Evolutionary conservation across 2,113 vertebrate genomes (phyloP), one percentile per base, ranked within the genome.

Genomic region (Gobio gobio): DNA sequence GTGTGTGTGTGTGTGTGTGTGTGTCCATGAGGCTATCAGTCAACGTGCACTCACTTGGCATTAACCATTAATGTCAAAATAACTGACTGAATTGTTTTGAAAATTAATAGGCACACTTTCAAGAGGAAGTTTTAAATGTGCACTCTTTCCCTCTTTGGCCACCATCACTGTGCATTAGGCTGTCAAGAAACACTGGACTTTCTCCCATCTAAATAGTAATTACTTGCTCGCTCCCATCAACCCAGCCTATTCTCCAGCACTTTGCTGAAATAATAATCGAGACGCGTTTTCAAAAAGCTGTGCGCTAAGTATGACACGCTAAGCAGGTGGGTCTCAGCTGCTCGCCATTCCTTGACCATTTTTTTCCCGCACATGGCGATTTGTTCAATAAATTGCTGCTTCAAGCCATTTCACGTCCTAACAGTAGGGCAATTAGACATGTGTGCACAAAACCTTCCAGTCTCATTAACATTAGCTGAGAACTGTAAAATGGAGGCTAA

Each of bases 311-410:
- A 93, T 92, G 85, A 87, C 84, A 83, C 70, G 83, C 88, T 47
- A 88, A 83, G 90, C 89, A 51, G 90, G 91, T 88, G 90, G 89
- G 87, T 80, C 85, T 92, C 90, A 79, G 87, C 77, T 86, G 89
- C 85, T 88, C 89, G 87, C 87, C 92, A 91, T 89, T 88, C 88
- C 89, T 91, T 93, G 90, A 92, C 90, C 89, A 54, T 66, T 87
- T 90, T 91, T 78, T 73, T 47, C n/a, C 47, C 84, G 81, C 78
- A 90, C 90, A 87, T 88, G 88, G 88, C 90, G 93, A 91, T 91
- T 93, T 92, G 89, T 85, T 88, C 88, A 77, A 90, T 92, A 93
- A 92, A 94, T 92, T 92, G 89, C 91, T 88, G 90, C 90, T 90
- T 86, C 87, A 61, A 85, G 91, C 88, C 91, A 86, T 91, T 91